Base-by-base conservation (phyloP, 2,888 invertebrate genomes). In the Macaria notata region DNA sequence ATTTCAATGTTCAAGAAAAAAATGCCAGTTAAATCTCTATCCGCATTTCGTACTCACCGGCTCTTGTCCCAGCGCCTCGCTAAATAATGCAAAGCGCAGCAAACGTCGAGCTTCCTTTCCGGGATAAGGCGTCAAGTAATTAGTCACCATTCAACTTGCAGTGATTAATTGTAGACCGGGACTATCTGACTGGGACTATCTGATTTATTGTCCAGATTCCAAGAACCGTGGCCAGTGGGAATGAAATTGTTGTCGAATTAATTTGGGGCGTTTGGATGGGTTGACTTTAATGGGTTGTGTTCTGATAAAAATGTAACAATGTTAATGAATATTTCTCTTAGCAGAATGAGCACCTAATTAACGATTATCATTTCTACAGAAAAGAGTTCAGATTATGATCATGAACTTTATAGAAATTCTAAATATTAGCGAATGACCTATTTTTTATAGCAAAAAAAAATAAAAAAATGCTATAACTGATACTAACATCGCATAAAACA, bases 111-210 rank as follows among this genome's bases (percentile, higher is more conserved):
- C 56, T 62, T 60, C 56, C 55, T 59, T 49, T 62, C 61, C 53
- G 54, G 58, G 64, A 69, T 64, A 63, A 63, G 46, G 62, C 55
- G 58, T 52, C 59, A 51, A 62, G 59, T 65, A 74, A 72, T 75
- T 72, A 76, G 72, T 70, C 69, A 65, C 68, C 61, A 71, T 74
- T 73, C 71, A 75, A 75, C 71, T 70, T 56, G 57, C 39, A 64
- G 62, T 71, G 72, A 75, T 74, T 74, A 78, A 76, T 75, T 68
- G 64, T 66, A 59, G 60, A 68, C 63, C 56, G 64, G 62, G 50
- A 56, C 56, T 55, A 62, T 65, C 59, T 54, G 47, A 55, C n/a
- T n/a, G 64, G 62, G 50, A 56, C 56, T 55, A 62, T 65, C 59
- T 54, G 47, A 55, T 49, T 46, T 55, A 55, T 53, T 53, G 44